Evolutionary conservation across 1,140 invertebrate genomes (phyloP).

Genomic region (Acromyrmex charruanus): DNA sequence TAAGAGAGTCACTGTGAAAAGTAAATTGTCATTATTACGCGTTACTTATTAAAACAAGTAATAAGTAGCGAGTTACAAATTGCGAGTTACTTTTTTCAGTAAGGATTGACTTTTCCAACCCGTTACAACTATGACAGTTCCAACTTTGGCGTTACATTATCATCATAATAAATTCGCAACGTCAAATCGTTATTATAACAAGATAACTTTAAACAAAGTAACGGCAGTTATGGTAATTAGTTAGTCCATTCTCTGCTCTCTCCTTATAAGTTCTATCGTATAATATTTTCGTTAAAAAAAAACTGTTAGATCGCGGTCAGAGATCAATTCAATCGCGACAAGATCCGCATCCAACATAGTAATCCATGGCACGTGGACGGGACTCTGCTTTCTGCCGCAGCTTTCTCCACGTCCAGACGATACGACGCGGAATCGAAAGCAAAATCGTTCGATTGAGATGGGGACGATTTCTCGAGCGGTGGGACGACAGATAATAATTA

Average conservation of each 20-base stretch:
- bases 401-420: slow-evolving; percentile 60
- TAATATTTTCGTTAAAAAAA: neutral
- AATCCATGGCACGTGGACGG: slow-evolving; percentile 44
- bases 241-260: slow-evolving; percentile 7
- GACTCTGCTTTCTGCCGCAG: slow-evolving; percentile 44
- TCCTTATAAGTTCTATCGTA: neutral
- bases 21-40: too few relatives aligned
- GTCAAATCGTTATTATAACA: too few relatives aligned
- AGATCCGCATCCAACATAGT: slow-evolving; percentile 23
- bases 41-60: too few relatives aligned
- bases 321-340: slow-evolving; percentile 22
- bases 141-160: too few relatives aligned
- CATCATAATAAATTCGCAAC: too few relatives aligned
- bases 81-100: too few relatives aligned
- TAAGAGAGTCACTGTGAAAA: too few relatives aligned
- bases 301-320: slow-evolving; percentile 24
- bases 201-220: too few relatives aligned
- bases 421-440: slow-evolving; percentile 61
- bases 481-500: slow-evolving; percentile 44
- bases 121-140: too few relatives aligned
- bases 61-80: too few relatives aligned
- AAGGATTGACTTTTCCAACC: too few relatives aligned
- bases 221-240: too few relatives aligned
- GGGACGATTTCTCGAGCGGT: slow-evolving; percentile 53
- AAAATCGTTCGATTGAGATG: slow-evolving; percentile 57